Percentiles rank a stretch among this genome's conserved stretches.
Conservation (phyloP, 1,140 invertebrate species). For the Ganaspis sp. region DNA sequence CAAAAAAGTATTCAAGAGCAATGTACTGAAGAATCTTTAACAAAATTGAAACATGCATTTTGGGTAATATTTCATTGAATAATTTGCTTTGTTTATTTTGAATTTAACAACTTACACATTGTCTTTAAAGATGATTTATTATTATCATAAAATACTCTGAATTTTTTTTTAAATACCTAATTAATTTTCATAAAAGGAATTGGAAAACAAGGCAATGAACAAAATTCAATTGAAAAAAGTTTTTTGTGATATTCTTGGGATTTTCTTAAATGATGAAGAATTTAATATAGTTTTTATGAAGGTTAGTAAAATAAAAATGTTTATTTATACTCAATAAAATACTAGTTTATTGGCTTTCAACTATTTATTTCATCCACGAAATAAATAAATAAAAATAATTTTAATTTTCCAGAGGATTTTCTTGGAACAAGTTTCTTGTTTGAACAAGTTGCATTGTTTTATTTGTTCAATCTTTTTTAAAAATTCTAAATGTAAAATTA, state of each 20-base stretch:
- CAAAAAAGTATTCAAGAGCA: conserved; percentile 59
- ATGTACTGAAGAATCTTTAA: conserved; percentile 57
- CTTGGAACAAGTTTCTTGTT: too few relatives aligned
- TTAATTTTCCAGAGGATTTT: neutral
- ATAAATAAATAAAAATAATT: too few relatives aligned
- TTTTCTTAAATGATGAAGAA: conserved; percentile 51
- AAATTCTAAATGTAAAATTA: too few relatives aligned
- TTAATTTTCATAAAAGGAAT: conserved; percentile 49
- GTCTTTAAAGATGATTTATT: too few relatives aligned
- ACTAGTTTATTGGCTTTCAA: neutral
- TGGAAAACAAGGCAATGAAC: conserved; percentile 49
- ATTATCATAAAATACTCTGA: neutral
- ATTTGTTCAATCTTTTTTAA: too few relatives aligned
- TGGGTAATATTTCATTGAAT: conserved; percentile 52
- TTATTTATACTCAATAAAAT: neutral
- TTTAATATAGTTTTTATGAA: conserved; percentile 57
- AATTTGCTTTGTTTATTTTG: too few relatives aligned
- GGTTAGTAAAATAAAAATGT: conserved; percentile 41
- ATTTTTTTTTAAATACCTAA: too few relatives aligned
- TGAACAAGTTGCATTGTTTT: too few relatives aligned
- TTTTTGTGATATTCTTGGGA: conserved; percentile 55
- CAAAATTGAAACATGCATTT: conserved; percentile 54
- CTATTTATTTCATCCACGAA: too few relatives aligned
- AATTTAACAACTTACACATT: too few relatives aligned
- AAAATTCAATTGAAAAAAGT: conserved; percentile 49